Percentiles rank a stretch among this genome's conserved stretches.
Conservation (phyloP, 2,888 invertebrate species). For the Melinopterus prodromus region DNA sequence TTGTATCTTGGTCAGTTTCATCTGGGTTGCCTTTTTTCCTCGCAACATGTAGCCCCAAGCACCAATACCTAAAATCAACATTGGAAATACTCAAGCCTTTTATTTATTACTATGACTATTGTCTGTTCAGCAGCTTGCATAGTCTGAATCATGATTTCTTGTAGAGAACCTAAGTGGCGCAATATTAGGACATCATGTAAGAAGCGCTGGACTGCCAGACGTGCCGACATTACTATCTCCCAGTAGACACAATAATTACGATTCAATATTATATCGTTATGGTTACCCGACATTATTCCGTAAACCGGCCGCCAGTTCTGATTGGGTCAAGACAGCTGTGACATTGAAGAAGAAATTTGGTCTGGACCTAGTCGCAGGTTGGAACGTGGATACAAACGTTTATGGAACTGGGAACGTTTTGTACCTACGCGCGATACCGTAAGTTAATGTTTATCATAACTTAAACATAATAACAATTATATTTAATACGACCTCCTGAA, state of each 20-base stretch:
- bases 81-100: too few relatives aligned
- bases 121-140: too few relatives aligned
- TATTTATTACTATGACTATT: too few relatives aligned
- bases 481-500: too few relatives aligned
- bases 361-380: not conserved
- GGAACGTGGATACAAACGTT: not conserved
- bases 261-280: too few relatives aligned
- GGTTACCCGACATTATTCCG: too few relatives aligned
- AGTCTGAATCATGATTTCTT: not conserved
- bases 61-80: too few relatives aligned
- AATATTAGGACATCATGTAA: not conserved
- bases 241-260: too few relatives aligned
- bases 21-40: too few relatives aligned
- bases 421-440: not conserved
- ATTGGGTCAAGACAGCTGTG: constrained; percentile 13
- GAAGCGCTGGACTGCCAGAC: not conserved
- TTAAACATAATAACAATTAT: too few relatives aligned
- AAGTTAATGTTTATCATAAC: not conserved
- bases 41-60: too few relatives aligned
- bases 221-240: not conserved
- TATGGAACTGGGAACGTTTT: not conserved
- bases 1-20: too few relatives aligned
- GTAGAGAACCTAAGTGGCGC: not conserved
- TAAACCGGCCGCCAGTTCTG: not conserved
- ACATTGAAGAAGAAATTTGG: constrained; percentile 15